Percentiles rank a stretch among this genome's conserved stretches.
Conservation (phyloP, 64 coral and sea anemone species). For the Platygyra sinensis region DNA sequence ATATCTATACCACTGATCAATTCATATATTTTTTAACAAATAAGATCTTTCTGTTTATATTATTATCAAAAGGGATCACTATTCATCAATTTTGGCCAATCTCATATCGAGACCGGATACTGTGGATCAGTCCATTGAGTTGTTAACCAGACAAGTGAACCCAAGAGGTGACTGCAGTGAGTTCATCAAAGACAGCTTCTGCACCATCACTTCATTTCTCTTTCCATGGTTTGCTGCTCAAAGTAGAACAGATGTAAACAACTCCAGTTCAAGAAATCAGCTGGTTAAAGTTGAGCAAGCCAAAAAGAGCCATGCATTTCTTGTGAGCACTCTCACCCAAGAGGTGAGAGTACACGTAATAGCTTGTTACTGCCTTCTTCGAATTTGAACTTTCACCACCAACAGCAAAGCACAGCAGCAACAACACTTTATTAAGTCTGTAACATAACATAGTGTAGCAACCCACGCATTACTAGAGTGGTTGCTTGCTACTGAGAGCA, state of each 20-base stretch:
- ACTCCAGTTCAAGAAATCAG: conserved; percentile 31
- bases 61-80: conserved; percentile 55
- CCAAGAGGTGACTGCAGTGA: conserved; percentile 65
- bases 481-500: too few relatives aligned
- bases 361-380: too few relatives aligned
- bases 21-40: too few relatives aligned
- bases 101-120: conserved; percentile 65
- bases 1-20: too few relatives aligned
- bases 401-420: too few relatives aligned
- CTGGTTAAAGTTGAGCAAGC: conserved; percentile 41
- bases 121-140: conserved; percentile 50
- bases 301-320: conserved; percentile 66
- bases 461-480: too few relatives aligned
- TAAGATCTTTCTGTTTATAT: background rate
- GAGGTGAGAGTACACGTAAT: conserved; percentile 53
- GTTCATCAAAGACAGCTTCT: conserved; percentile 74
- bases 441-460: too few relatives aligned
- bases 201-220: conserved; percentile 60
- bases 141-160: conserved; percentile 54
- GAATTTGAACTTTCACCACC: too few relatives aligned
- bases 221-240: conserved; percentile 86
- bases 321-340: conserved; percentile 56
- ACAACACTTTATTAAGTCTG: too few relatives aligned
- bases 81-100: conserved; percentile 70
- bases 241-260: conserved; percentile 70